Conservation (phyloP, 2,797 vertebrate species). For the Chelon auratus region DNA sequence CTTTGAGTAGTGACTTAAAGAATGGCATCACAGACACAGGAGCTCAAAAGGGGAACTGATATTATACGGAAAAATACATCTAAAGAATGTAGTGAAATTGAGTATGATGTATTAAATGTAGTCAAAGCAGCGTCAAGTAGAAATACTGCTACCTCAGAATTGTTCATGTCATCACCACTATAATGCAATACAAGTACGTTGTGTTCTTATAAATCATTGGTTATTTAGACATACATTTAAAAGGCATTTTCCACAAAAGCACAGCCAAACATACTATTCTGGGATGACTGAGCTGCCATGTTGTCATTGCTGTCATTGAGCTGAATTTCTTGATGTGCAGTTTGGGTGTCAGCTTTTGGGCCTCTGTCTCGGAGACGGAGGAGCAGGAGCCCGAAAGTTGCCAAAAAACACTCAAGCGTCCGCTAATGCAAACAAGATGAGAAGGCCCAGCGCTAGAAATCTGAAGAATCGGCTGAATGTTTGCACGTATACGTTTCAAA, state of each 20-base stretch:
- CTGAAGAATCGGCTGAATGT: conserved; percentile 62
- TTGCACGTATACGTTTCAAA: conserved; percentile 63
- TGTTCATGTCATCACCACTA: neutral
- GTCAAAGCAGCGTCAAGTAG: no score
- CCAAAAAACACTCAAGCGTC: conserved; percentile 54
- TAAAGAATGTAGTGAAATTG: no score
- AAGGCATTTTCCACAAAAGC: conserved; percentile 18
- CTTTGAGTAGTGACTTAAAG: no score
- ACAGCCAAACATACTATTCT: conserved; percentile 24
- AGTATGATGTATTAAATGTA: no score
- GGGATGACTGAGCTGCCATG: conserved; percentile 26
- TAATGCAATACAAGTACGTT: neutral
- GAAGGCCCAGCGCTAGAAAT: conserved; percentile 42
- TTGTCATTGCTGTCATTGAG: conserved; percentile 4
- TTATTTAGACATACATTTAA: conserved; percentile 15
- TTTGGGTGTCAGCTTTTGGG: conserved; percentile 30
- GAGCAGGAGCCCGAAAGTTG: conserved; percentile 16
- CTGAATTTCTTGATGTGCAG: conserved; percentile 18
- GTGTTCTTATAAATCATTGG: no score
- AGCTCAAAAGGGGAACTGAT: no score
- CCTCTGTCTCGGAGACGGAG: conserved; percentile 23
- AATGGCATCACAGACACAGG: no score
- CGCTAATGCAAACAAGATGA: conserved; percentile 58
- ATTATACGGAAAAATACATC: no score
- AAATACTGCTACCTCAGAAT: no score